Evolutionary conservation across 1,140 invertebrate genomes (phyloP), one percentile per base, ranked within the genome.

Genomic region (Coenobita brevimanus): DNA sequence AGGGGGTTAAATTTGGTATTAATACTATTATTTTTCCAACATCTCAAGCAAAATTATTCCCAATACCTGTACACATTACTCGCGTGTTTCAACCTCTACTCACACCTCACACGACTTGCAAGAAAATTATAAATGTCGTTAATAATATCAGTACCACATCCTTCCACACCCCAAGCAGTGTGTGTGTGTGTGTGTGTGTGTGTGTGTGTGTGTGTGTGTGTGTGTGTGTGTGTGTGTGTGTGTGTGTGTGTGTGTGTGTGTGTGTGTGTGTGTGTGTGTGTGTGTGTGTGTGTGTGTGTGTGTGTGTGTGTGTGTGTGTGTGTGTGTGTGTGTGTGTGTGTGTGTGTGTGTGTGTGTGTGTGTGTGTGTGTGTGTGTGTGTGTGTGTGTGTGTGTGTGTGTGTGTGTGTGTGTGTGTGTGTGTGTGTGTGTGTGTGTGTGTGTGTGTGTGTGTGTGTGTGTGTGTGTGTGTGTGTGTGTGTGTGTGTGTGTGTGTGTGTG

Each of bases 201-300:
- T 67, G 62, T 50, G 46, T 50, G 46, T 8, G 46, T 50, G 6
- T 8, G 46, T 6, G n/a, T 8, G 46, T 50, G 46, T 8, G 46
- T 67, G 62, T 67, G 62, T 67, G 62, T 67, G 62, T 67, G 62
- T 67, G 62, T 33, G 30, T 33, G 62, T 67, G 62, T 67, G 62
- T 67, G 62, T 67, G 62, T 67, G 62, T 33, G 62, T 33, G 62
- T 67, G 62, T 67, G 62, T 67, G 62, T 67, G 62, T 67, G 62
- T 67, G 62, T 33, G 30, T 33, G 62, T 67, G 62, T 67, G 62
- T 67, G 62, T 67, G 62, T 67, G 62, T 33, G 30, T 33, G 62
- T 67, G 62, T 67, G 62, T 67, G 62, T 67, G 62, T 67, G 62
- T 33, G 62, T 33, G 62, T 67, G 62, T 67, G 62, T 67, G 62